These are phyloP conservation scores for Macheiramphus alcinus DNA, from an alignment of 2,113 vertebrate genomes.

Conservation along the genomic window DNA sequence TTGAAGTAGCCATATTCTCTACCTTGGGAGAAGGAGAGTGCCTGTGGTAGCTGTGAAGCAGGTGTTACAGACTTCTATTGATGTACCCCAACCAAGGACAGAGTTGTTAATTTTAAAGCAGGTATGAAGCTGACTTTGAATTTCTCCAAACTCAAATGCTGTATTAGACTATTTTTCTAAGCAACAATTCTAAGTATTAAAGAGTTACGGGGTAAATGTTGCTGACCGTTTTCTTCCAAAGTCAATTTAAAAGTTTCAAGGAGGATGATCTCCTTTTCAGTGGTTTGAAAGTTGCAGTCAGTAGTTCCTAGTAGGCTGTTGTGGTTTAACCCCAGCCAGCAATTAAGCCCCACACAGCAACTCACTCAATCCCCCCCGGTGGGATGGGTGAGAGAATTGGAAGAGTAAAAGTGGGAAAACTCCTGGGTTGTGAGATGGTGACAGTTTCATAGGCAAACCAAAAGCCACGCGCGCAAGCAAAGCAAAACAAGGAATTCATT, in stretches of 20 bases:
- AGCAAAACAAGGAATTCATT: no score
- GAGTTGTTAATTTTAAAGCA: neutral
- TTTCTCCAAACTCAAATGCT: neutral
- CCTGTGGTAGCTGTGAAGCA: neutral
- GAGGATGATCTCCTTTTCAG: neutral
- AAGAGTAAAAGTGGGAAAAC: no score
- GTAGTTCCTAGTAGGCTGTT: neutral
- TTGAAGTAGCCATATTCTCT: neutral
- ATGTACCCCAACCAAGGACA: neutral
- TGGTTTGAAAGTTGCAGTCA: neutral
- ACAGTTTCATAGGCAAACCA: no score
- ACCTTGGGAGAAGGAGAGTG: neutral
- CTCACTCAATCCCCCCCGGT: no score
- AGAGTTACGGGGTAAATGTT: neutral
- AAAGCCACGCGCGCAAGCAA: no score
- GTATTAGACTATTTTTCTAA: neutral
- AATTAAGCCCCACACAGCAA: no score
- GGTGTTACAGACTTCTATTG: rapidly evolving
- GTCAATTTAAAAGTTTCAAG: neutral
- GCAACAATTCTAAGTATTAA: neutral
- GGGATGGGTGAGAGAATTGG: no score
- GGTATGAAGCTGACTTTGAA: neutral
- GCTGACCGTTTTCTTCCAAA: neutral
- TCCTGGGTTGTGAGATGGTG: no score
- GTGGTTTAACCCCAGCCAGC: no score